Percentiles rank a stretch among this genome's conserved stretches.
Conservation (phyloP, 2,888 invertebrate genomes). For the Linyphia triangularis region DNA sequence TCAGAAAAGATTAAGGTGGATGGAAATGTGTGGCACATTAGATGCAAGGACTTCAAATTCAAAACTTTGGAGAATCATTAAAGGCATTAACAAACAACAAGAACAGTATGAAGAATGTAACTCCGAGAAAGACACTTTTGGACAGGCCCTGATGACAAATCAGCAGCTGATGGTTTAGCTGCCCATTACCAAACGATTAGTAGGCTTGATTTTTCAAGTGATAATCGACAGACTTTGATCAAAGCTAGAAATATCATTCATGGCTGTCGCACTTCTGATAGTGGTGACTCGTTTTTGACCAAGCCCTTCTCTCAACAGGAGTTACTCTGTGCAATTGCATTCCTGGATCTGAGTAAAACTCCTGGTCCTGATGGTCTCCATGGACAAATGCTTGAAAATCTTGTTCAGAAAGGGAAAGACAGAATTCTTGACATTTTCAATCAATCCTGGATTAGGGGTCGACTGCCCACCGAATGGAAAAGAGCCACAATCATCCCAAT, state of each 20-base stretch:
- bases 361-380: background rate
- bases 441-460: background rate
- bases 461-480: background rate
- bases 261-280: conserved; percentile 10
- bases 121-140: background rate
- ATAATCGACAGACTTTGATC: too few species aligned
- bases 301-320: background rate
- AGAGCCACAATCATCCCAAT: too few species aligned
- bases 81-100: conserved; percentile 31
- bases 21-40: conserved; percentile 29
- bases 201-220: too few species aligned
- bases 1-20: conserved; percentile 26
- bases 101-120: conserved; percentile 16
- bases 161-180: too few species aligned
- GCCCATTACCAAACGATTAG: too few species aligned
- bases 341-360: conserved; percentile 10
- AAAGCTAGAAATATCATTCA: conserved; percentile 10
- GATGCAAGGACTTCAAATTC: conserved; percentile 36
- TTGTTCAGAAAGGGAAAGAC: background rate
- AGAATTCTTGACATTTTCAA: background rate
- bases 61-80: conserved; percentile 34
- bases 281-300: background rate
- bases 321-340: background rate
- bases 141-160: background rate
- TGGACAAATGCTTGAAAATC: conserved; percentile 32